Evolutionary conservation across 2,797 vertebrate genomes (phyloP).

Genomic region (Sebastes itinus): DNA sequence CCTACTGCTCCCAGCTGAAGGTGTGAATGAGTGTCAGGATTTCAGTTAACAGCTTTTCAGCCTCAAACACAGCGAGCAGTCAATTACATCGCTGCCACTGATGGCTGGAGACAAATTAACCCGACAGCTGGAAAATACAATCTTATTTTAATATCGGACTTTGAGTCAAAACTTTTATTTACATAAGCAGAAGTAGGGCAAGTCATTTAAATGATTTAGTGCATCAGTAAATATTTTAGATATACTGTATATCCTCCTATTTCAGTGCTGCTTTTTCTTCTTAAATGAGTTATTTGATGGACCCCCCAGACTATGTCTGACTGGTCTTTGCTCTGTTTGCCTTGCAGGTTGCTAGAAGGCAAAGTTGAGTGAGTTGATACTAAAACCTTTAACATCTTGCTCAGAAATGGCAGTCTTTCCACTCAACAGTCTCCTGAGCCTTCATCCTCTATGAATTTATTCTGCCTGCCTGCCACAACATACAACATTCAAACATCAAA

Average conservation of each 20-base stretch:
- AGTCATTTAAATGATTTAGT: constrained; percentile 13
- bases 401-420: neutral
- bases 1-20: constrained; percentile 35
- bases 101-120: constrained; percentile 28
- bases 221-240: constrained; percentile 15
- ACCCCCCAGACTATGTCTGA: neutral
- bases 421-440: constrained; percentile 7
- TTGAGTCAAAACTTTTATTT: constrained; percentile 17
- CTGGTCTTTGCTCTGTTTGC: constrained; percentile 1
- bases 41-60: constrained; percentile 51
- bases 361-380: neutral
- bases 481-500: neutral
- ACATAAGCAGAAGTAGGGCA: constrained; percentile 14
- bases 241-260: neutral
- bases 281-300: constrained; percentile 21
- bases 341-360: constrained; percentile 12
- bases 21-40: constrained; percentile 56
- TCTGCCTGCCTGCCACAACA: neutral
- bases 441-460: neutral
- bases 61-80: constrained; percentile 19
- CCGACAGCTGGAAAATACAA: constrained; percentile 8
- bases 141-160: constrained; percentile 14
- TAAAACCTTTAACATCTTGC: constrained; percentile 6
- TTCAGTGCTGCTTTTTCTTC: neutral
- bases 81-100: constrained; percentile 1